These are phyloP conservation scores for Drosophila prolongata DNA, from an alignment of 2,888 invertebrate species.

Conservation along the genomic window DNA sequence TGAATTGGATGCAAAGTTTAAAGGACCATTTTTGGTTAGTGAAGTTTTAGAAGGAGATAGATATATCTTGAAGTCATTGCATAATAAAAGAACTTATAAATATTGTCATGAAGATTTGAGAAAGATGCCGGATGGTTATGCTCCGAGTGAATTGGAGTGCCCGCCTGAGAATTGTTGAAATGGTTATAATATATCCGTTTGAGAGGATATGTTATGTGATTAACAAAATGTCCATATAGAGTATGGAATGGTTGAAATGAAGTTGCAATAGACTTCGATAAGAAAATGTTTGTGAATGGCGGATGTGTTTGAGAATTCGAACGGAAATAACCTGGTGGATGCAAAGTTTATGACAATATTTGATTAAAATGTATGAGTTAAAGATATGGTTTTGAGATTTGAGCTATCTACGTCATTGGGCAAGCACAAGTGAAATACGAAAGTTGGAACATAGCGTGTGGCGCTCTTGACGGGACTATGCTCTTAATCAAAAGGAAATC, in stretches of 20 bases:
- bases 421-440: constrained; percentile 2
- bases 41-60: constrained; percentile 30
- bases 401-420: not conserved
- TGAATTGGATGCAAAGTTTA: constrained; percentile 15
- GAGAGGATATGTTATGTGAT: constrained; percentile 22
- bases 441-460: constrained; percentile 4
- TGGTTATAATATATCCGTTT: constrained; percentile 19
- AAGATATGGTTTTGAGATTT: constrained; percentile 1
- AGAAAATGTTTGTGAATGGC: constrained; percentile 10
- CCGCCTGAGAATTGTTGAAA: constrained; percentile 22
- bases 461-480: not conserved
- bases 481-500: constrained; percentile 1
- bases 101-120: constrained; percentile 31
- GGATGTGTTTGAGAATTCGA: constrained; percentile 1
- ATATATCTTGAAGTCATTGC: constrained; percentile 16
- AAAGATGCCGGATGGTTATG: constrained; percentile 8
- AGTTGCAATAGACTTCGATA: constrained; percentile 18
- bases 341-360: not conserved
- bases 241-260: constrained; percentile 7
- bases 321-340: not conserved
- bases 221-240: too few relatives aligned
- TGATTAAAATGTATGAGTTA: not conserved
- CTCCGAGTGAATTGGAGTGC: constrained; percentile 15
- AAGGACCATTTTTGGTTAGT: constrained; percentile 9
- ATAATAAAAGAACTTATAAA: constrained; percentile 21